Evolutionary conservation across 2,797 vertebrate genomes (phyloP).

Genomic region (Naso thynnoides): DNA sequence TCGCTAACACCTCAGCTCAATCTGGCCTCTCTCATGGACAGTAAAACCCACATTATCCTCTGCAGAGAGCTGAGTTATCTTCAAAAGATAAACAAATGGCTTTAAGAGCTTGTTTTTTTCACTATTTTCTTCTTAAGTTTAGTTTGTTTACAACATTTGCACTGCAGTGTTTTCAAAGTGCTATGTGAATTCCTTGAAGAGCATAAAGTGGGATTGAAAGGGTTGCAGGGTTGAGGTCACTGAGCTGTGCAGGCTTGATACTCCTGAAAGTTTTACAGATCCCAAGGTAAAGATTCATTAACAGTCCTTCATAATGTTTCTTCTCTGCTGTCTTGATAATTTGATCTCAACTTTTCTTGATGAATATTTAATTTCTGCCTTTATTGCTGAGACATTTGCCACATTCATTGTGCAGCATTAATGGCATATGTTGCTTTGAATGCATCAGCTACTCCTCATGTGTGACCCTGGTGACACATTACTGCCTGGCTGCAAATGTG

Average conservation of each 20-base stretch:
- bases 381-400: background rate
- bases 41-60: constrained; percentile 2
- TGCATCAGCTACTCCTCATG: background rate
- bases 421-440: background rate
- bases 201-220: background rate
- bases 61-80: background rate
- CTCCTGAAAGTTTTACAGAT: constrained; percentile 19
- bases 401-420: constrained; percentile 3
- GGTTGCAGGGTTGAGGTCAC: constrained; percentile 30
- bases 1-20: constrained; percentile 19
- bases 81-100: background rate
- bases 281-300: constrained; percentile 37
- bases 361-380: constrained; percentile 18
- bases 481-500: constrained; percentile 4
- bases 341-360: background rate
- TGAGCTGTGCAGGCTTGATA: constrained; percentile 23
- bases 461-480: background rate
- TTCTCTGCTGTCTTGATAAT: background rate
- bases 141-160: constrained; percentile 12
- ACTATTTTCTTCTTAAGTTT: constrained; percentile 1
- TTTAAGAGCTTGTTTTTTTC: background rate
- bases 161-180: constrained; percentile 42
- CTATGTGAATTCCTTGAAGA: constrained; percentile 31
- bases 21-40: constrained; percentile 29
- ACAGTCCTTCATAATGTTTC: background rate